These are phyloP conservation scores for Amorpha juglandis DNA, from an alignment of 2,888 invertebrate genomes.

Conservation along the genomic window DNA sequence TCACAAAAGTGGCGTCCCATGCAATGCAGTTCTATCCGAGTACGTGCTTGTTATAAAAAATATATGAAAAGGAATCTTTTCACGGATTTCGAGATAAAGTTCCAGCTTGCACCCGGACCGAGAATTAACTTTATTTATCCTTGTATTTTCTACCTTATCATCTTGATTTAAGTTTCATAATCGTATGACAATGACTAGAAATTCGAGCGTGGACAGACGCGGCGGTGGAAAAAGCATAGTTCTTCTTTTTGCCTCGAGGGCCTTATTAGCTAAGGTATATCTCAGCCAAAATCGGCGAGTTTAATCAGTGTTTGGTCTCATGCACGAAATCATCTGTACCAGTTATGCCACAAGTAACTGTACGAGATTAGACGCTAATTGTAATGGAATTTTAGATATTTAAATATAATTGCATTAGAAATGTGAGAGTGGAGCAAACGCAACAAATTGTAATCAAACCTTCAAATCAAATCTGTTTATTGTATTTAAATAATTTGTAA, in stretches of 20 bases:
- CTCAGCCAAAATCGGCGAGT: conserved; percentile 18
- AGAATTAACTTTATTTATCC: neutral
- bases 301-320: conserved; percentile 17
- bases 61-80: conserved; percentile 23
- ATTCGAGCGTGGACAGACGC: conserved; percentile 2
- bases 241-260: conserved; percentile 12
- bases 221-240: conserved; percentile 16
- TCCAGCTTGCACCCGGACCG: conserved; percentile 21
- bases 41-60: conserved; percentile 16
- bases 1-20: neutral
- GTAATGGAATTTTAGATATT: neutral
- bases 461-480: neutral
- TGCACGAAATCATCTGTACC: conserved; percentile 13
- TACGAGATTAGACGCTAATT: neutral
- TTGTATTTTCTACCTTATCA: conserved; percentile 1
- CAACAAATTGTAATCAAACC: neutral
- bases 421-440: neutral
- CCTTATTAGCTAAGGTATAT: conserved; percentile 25
- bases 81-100: conserved; percentile 22
- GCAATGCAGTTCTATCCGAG: conserved; percentile 2
- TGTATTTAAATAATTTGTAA: neutral
- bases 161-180: neutral
- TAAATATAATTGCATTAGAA: conserved; percentile 2
- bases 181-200: neutral
- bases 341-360: conserved; percentile 1